phyloP scores from a whole-genome alignment of 2,797 vertebrate genomes.

The Chelmon rostratus region DNA sequence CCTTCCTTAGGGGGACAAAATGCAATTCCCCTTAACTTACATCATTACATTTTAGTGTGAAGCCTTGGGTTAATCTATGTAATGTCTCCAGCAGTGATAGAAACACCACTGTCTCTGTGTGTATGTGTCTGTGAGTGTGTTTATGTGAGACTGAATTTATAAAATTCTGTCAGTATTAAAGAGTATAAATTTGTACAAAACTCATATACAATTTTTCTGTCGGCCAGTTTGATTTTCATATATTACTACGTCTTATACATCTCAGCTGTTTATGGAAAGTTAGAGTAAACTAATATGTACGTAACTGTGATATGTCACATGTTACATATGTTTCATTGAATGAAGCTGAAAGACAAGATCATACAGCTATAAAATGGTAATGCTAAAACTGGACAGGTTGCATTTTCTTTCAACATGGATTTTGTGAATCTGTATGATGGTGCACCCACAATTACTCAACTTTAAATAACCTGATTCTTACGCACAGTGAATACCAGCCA shows the following conservation, averaged over 20 bases:
- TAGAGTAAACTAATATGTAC: neutral
- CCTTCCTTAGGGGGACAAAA: too few species aligned
- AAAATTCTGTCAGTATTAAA: neutral
- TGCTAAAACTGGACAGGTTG: neutral
- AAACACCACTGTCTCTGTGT: too few species aligned
- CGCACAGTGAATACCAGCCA: slow-evolving; percentile 27
- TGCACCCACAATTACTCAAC: neutral
- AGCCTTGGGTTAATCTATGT: too few species aligned
- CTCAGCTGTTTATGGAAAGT: neutral
- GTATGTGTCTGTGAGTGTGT: too few species aligned
- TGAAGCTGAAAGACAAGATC: neutral
- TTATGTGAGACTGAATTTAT: neutral
- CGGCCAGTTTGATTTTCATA: neutral
- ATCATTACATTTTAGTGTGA: too few species aligned
- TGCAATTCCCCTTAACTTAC: too few species aligned
- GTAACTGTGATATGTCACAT: neutral
- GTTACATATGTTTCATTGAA: neutral
- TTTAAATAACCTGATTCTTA: slow-evolving; percentile 38
- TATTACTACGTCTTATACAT: neutral
- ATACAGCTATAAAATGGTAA: neutral
- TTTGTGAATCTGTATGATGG: neutral
- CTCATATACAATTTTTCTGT: neutral
- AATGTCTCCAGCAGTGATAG: too few species aligned
- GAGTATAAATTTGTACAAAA: neutral
- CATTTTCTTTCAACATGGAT: neutral